Evolutionary conservation across 2,888 invertebrate species (phyloP).

Genomic region (Hylaea fasciaria): DNA sequence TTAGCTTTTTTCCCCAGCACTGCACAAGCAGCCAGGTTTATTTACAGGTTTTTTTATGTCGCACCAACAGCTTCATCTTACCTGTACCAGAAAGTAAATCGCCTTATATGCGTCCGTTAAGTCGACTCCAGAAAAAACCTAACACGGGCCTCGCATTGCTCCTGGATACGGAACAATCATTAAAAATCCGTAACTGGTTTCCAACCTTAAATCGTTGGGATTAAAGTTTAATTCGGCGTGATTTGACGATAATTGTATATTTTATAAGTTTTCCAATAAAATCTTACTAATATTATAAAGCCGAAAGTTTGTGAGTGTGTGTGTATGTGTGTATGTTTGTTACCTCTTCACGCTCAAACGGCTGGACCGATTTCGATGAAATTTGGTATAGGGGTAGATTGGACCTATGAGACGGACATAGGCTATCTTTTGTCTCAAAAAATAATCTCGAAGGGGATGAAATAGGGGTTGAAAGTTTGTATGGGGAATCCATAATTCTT

Average conservation of each 20-base stretch:
- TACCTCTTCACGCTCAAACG: no score
- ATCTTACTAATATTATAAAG: no score
- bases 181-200: constrained; percentile 31
- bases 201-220: constrained; percentile 34
- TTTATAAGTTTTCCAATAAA: constrained; percentile 30
- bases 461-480: no score
- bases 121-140: constrained; percentile 55
- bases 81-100: constrained; percentile 60
- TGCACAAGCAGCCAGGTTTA: constrained; percentile 17
- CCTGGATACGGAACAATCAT: constrained; percentile 45
- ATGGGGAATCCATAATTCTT: no score
- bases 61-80: constrained; percentile 62
- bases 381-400: no score
- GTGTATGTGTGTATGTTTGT: no score
- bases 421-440: no score
- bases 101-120: constrained; percentile 60
- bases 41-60: constrained; percentile 53
- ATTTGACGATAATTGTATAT: constrained; percentile 26
- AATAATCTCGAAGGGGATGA: no score
- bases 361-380: no score
- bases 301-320: no score
- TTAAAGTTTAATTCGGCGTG: constrained; percentile 35
- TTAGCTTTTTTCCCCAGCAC: constrained; percentile 40
- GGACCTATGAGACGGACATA: no score
- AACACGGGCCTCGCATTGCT: constrained; percentile 48